Conservation (phyloP, 2,888 invertebrate genomes). For the Folsomia candida region DNA sequence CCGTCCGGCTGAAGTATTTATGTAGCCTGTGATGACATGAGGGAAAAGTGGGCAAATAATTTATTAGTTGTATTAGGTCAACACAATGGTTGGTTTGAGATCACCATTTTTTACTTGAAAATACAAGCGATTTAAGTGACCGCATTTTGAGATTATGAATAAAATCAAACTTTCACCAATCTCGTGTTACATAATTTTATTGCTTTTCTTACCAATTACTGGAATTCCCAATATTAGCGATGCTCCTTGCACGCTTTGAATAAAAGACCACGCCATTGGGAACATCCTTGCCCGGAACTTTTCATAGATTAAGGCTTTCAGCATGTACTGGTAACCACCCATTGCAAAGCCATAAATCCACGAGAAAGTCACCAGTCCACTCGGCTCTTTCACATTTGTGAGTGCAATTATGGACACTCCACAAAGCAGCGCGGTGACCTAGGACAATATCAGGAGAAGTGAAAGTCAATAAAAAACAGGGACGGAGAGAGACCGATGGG, state of each 20-base stretch:
- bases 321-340: constrained; percentile 81
- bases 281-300: constrained; percentile 79
- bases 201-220: constrained; percentile 68
- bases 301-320: constrained; percentile 83
- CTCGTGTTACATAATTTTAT: too few species aligned
- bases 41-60: too few species aligned
- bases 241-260: constrained; percentile 80
- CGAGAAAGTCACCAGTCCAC: constrained; percentile 64
- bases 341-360: constrained; percentile 69
- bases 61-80: too few species aligned
- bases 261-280: constrained; percentile 83
- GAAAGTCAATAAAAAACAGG: constrained; percentile 11
- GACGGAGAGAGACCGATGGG: neutral
- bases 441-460: constrained; percentile 9
- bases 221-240: constrained; percentile 81
- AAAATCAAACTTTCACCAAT: too few species aligned
- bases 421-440: constrained; percentile 39
- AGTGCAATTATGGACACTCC: constrained; percentile 42
- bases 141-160: too few species aligned
- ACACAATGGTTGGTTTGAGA: too few species aligned
- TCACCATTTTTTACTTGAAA: too few species aligned
- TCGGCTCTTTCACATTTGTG: constrained; percentile 57
- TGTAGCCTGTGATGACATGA: too few species aligned
- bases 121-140: too few species aligned
- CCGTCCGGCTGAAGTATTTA: constrained; percentile 29